phyloP scores from a whole-genome alignment of 2,797 vertebrate species.

The Ispidina lecontei region DNA sequence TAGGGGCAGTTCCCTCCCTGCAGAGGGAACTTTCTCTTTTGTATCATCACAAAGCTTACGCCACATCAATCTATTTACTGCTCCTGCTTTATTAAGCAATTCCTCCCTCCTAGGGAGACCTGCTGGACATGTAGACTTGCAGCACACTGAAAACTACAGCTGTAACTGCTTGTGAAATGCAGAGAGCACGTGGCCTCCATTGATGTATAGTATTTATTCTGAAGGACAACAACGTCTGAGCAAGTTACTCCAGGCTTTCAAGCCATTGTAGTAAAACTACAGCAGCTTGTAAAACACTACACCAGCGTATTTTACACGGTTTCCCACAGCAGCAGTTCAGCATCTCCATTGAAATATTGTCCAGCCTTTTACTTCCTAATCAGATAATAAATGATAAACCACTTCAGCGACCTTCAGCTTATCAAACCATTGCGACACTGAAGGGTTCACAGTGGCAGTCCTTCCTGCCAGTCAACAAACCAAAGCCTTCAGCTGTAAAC shows the following conservation, averaged over 20 bases:
- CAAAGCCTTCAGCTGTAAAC: not conserved
- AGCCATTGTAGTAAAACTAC: not conserved
- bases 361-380: conserved; percentile 37
- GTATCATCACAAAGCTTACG: not conserved
- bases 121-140: not conserved
- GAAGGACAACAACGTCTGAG: not conserved
- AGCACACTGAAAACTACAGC: not conserved
- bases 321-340: conserved; percentile 7
- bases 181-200: not conserved
- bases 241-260: not conserved
- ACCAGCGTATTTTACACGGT: not conserved
- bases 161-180: not conserved
- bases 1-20: not conserved
- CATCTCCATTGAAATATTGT: not conserved
- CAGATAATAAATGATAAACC: conserved; percentile 9
- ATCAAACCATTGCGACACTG: not conserved
- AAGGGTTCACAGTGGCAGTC: not conserved
- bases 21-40: not conserved
- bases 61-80: not conserved
- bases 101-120: not conserved
- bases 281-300: not conserved
- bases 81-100: not conserved
- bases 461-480: not conserved
- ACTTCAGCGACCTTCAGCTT: conserved; percentile 17
- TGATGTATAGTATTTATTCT: not conserved